Base-by-base conservation (phyloP, 2,113 vertebrate genomes). In the Dolichallabes microphthalmus region DNA sequence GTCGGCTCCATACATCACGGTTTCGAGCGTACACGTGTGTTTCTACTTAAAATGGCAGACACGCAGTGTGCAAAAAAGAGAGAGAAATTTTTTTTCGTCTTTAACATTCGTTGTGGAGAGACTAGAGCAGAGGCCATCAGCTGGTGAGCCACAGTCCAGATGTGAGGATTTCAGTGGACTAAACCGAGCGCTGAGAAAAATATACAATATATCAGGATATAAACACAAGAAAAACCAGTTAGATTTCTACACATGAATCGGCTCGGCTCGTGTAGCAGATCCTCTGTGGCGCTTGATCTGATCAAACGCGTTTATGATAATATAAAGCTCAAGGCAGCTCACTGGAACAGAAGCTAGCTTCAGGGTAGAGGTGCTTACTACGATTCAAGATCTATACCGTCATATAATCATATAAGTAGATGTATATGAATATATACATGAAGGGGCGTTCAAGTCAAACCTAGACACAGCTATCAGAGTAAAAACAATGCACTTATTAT, bases 111-210 rank as follows among this genome's bases (percentile, higher is more conserved):
- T 25, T 45, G 58, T 80, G 32, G 32, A 45, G 35, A 81, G 61
- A 81, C 22, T 50, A 57, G n/a, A 82, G n/a, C 68, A n/a, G 52
- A 82, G 76, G 76, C 35, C 76, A 78, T 78, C 27, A 58, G 6
- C 53, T 22, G 27, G 27, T 35, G 19, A 32, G 58, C 76, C 55
- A 1, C 10, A 14, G 76, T 60, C 76, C 76, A 78, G 76, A 78
- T 35, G 55, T 7, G 4, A 78, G 30, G 58, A 20, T 78, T 58
- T 35, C 19, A 13, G 17, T 13, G 10, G 19, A 78, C 30, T 22
- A 78, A 22, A 19, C 53, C 0, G 10, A 57, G n/a, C 17, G 17
- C n/a, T 2, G 53, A 50, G n/a, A 30, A 76, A 76, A 9, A 30
- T 1, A 19, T 8, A n/a, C 45, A 45, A 8, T 17, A 45, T 22